A percentile compares a stretch with the other conserved stretches of the same genome.
phyloP scores from a whole-genome alignment of 2,113 vertebrate genomes.

The Embiotoca jacksoni region DNA sequence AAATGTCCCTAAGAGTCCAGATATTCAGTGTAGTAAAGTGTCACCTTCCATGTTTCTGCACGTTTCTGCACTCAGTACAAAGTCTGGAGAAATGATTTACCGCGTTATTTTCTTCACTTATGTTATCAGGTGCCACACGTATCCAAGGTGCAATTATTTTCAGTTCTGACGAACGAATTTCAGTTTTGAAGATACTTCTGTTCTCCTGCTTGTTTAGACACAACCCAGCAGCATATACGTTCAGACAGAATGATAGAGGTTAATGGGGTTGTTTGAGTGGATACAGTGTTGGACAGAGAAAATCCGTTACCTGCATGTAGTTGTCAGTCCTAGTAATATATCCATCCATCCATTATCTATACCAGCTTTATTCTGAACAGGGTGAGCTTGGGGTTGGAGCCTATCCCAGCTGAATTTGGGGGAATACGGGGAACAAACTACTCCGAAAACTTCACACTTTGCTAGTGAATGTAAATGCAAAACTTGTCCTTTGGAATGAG shows the following conservation, averaged over 20 bases:
- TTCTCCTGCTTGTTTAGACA: background rate
- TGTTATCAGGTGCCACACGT: background rate
- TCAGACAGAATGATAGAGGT: background rate
- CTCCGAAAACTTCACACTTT: background rate
- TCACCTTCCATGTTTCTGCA: background rate
- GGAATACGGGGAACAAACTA: background rate
- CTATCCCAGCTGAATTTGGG: no score
- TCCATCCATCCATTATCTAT: no score
- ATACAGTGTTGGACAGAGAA: background rate
- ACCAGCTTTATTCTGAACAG: no score
- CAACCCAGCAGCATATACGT: background rate
- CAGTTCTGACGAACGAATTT: background rate
- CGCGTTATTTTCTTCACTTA: background rate
- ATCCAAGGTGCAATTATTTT: constrained; percentile 13
- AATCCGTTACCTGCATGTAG: background rate
- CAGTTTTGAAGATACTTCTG: constrained; percentile 1
- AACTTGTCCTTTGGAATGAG: constrained; percentile 1
- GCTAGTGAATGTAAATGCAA: background rate
- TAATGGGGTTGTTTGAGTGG: background rate
- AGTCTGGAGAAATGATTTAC: background rate
- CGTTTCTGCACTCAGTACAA: no score
- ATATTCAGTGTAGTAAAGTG: no score
- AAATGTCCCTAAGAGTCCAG: no score
- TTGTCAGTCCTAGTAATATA: background rate
- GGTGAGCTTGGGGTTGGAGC: no score